Evolutionary conservation across 2,113 vertebrate species (phyloP).

Genomic region (Caracal caracal): DNA sequence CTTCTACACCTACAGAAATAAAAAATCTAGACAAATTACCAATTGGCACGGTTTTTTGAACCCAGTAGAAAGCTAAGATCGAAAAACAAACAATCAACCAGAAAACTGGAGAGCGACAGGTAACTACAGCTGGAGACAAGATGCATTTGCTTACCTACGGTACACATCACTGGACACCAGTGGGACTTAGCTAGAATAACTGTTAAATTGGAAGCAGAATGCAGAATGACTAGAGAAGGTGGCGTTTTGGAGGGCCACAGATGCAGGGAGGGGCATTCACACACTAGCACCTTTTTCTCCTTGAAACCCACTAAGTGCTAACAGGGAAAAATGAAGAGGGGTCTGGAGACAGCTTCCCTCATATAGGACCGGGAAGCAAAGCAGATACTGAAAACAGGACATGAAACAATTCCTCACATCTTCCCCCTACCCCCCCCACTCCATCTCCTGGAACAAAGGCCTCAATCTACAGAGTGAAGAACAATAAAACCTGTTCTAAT

Average conservation of each 20-base stretch:
- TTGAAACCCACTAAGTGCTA: neutral
- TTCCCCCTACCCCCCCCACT: accelerated
- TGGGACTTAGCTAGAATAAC: neutral
- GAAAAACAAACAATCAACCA: neutral
- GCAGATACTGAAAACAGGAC: neutral
- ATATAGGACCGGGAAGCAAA: neutral
- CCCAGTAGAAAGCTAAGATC: neutral
- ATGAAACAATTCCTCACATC: neutral
- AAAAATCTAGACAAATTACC: neutral
- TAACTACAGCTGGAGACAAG: neutral
- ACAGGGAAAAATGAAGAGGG: neutral
- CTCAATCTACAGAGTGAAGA: neutral
- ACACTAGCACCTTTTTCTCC: neutral
- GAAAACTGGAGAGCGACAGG: neutral
- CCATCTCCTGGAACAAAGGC: neutral
- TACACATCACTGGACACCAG: neutral
- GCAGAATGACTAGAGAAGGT: neutral
- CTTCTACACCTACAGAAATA: neutral
- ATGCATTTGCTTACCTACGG: neutral
- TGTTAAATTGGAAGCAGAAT: neutral
- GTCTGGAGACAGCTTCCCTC: neutral
- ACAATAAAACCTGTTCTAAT: neutral
- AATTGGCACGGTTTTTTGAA: neutral
- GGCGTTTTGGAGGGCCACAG: neutral
- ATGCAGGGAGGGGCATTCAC: neutral